Evolutionary conservation across 2,113 vertebrate species (phyloP).

Genomic region (Pygoscelis adeliae): DNA sequence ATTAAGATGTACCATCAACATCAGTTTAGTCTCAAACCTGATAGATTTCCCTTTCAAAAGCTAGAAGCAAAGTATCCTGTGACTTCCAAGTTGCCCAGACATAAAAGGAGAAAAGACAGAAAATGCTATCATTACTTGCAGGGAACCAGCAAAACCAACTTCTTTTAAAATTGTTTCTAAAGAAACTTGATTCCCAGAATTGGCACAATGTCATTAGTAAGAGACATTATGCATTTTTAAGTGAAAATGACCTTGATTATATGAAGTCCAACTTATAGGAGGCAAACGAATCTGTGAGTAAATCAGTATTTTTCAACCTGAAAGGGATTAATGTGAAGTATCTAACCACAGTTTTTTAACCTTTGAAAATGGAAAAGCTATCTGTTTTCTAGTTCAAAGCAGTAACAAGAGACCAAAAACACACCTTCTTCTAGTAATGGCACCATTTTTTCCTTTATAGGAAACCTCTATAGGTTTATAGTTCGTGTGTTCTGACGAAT

Average conservation of each 20-base stretch:
- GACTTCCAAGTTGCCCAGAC: neutral
- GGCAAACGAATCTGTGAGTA: neutral
- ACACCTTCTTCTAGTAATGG: neutral
- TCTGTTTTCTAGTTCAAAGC: neutral
- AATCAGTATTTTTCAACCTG: neutral
- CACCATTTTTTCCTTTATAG: neutral
- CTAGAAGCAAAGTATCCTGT: neutral
- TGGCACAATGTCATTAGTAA: neutral
- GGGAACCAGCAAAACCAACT: neutral
- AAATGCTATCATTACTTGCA: neutral
- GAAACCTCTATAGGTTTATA: neutral
- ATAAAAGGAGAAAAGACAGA: neutral
- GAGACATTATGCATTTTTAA: neutral
- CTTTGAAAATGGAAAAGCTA: neutral
- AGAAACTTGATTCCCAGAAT: neutral
- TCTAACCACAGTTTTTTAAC: neutral
- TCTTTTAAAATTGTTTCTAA: neutral
- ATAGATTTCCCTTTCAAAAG: neutral
- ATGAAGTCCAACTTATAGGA: neutral
- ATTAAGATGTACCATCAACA: neutral
- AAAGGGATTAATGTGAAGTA: neutral
- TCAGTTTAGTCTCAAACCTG: neutral
- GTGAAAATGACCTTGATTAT: neutral
- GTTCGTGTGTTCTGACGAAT: neutral
- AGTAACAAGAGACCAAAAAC: neutral